Base-by-base conservation (phyloP, 2,113 vertebrate genomes). In the Melanerpes formicivorus region DNA sequence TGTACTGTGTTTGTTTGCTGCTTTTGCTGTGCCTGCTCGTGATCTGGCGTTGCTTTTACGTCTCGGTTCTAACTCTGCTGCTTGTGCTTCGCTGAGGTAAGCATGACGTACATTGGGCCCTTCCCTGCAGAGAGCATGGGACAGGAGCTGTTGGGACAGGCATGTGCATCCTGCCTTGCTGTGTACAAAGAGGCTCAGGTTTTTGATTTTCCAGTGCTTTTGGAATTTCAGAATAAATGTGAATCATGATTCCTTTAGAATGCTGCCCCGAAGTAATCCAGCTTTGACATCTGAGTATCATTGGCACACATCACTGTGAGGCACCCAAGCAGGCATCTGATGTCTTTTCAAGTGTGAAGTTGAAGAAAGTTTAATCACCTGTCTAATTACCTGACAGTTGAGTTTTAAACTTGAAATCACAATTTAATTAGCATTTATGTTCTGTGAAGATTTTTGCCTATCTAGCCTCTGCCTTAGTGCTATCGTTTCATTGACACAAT, bases 371-470 rank as follows among this genome's bases (percentile, higher is more conserved):
- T 95, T 93, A 90, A 77, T 84, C 79, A 90, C 63, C 75, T 95
- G 88, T 93, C 93, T 95, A 93, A 93, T 93, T 90, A 93, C 65
- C 86, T 93, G 79, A 81, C 88, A 85, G 65, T 48, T 96, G 80
- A 42, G 58, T 78, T 76, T 93, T 56, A 70, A 95, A 92, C 82
- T 72, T 66, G 64, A 93, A 91, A 90, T 69, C 55, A 4, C 54
- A n/a, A 52, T 90, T 95, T 95, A 96, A 96, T 95, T 95, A 95
- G 80, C 44, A 60, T 94, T 83, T 84, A 23, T 87, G 77, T 69
- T 83, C 66, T 64, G 44, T 74, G 70, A 78, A 65, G 34, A 55
- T 80, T 69, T 90, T 66, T 76, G 18, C 12, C 48, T 19, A 84
- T 87, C 62, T 84, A 65, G 79, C 74, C 30, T 52, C 6, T 70